Conservation (phyloP, 2,113 vertebrate species). For the Myotis lucifugus region DNA sequence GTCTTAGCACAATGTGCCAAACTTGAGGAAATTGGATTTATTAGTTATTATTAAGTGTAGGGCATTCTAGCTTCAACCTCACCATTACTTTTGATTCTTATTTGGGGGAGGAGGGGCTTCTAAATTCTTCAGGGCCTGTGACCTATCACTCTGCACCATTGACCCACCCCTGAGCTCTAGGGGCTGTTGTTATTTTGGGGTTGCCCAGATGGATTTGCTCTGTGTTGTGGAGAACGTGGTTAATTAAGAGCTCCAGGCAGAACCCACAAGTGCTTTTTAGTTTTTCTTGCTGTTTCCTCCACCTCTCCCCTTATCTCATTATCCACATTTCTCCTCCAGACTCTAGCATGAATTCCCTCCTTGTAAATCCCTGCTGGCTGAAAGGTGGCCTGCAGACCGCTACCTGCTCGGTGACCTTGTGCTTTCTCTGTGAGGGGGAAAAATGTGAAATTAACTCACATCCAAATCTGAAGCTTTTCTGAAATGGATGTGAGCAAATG, state of each 20-base stretch:
- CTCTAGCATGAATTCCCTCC: conserved; percentile 25
- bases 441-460: conserved; percentile 45
- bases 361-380: neutral
- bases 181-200: neutral
- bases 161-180: neutral
- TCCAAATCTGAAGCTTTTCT: conserved; percentile 59
- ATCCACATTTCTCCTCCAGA: conserved; percentile 45
- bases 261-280: conserved; percentile 50
- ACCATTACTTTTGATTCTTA: neutral
- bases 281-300: conserved; percentile 56
- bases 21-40: neutral
- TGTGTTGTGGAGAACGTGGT: conserved; percentile 25
- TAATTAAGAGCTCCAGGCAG: conserved; percentile 55
- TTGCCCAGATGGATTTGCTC: conserved; percentile 4
- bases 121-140: neutral
- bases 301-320: conserved; percentile 19
- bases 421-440: conserved; percentile 67
- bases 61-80: neutral
- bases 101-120: neutral
- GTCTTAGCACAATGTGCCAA: neutral
- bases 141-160: conserved; percentile 15
- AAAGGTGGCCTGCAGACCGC: neutral
- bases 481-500: conserved; percentile 50
- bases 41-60: neutral
- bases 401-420: conserved; percentile 60